These are phyloP conservation scores for Pemphredon lugubris DNA, from an alignment of 2,888 invertebrate genomes.

Conservation along the genomic window DNA sequence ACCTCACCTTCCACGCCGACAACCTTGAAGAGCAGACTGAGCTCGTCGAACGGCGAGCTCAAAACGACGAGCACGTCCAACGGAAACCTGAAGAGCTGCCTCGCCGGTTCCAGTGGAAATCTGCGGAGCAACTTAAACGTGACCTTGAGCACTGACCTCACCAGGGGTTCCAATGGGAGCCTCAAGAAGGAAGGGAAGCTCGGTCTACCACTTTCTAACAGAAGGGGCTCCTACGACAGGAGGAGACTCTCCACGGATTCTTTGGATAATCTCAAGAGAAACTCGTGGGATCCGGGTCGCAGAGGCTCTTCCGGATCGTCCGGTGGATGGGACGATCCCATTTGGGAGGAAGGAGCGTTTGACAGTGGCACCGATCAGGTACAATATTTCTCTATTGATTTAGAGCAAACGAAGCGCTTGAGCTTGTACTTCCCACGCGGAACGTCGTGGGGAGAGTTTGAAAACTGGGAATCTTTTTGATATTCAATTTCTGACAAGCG, in stretches of 20 bases:
- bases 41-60: slow-evolving; percentile 77
- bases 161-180: slow-evolving; percentile 68
- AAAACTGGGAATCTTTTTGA: too few species aligned
- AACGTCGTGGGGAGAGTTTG: neutral
- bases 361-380: slow-evolving; percentile 48
- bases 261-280: slow-evolving; percentile 85
- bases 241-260: slow-evolving; percentile 87
- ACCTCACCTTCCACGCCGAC: slow-evolving; percentile 53
- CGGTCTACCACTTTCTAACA: slow-evolving; percentile 58
- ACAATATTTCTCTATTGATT: slow-evolving; percentile 14
- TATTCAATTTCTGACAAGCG: too few species aligned
- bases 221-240: slow-evolving; percentile 82
- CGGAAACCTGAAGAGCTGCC: slow-evolving; percentile 74
- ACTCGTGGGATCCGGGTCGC: slow-evolving; percentile 87
- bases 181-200: slow-evolving; percentile 69
- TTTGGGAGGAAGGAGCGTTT: slow-evolving; percentile 83
- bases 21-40: slow-evolving; percentile 82
- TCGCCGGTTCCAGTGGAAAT: slow-evolving; percentile 73
- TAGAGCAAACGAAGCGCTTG: neutral
- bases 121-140: slow-evolving; percentile 74
- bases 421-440: neutral
- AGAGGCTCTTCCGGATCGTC: slow-evolving; percentile 85
- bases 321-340: slow-evolving; percentile 83
- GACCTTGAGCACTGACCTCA: slow-evolving; percentile 75
- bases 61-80: slow-evolving; percentile 61